Evolutionary conservation across 1,140 invertebrate species (phyloP), one percentile per base, ranked within the genome.

Genomic region (Drosophila ironensis): DNA sequence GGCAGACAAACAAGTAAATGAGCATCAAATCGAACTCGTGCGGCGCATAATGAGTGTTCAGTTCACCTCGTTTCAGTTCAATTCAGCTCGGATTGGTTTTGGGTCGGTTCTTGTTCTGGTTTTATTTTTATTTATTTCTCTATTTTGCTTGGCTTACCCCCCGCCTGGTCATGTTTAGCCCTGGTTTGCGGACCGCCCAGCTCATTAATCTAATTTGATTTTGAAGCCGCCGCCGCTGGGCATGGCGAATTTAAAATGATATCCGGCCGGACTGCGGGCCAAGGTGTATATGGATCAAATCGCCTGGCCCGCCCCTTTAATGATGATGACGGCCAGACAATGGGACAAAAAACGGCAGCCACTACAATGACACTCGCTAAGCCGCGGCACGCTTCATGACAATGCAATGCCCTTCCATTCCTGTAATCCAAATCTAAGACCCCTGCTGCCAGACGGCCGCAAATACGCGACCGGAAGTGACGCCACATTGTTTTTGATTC

Each of bases 1-100:
- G 51, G 47, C 59, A 86, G 80, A 84, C 74, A 86, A 84, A 78
- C 78, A 86, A 84, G 70, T 84, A 84, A 84, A 84, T 86, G 78
- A 72, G 78, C 74, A 84, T 84, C 70, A 84, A 84, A 86, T 84
- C 78, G 78, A 86, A 86, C 80, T 86, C 80, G 78, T 80, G 78
- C 80, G 66, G 51, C 70, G 78, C 80, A 84, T 84, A 84, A 84
- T 84, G 78, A 86, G 74, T 59, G 60, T 40, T 59, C 30, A 42
- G 56, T 24, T 60, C 37, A 42, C 37, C 35, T 60, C n/a, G n/a
- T n/a, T n/a, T n/a, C n/a, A n/a, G 60, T 40, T 59, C 30, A 42
- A 52, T 24, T 60, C 37, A 42, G 25, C 35, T 60, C 28, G 52
- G 20, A 60, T 57, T 41, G 48, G 45, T 60, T 47, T 38, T 27